phyloP scores from a whole-genome alignment of 2,113 vertebrate species.

The Zosterops japonicus region DNA sequence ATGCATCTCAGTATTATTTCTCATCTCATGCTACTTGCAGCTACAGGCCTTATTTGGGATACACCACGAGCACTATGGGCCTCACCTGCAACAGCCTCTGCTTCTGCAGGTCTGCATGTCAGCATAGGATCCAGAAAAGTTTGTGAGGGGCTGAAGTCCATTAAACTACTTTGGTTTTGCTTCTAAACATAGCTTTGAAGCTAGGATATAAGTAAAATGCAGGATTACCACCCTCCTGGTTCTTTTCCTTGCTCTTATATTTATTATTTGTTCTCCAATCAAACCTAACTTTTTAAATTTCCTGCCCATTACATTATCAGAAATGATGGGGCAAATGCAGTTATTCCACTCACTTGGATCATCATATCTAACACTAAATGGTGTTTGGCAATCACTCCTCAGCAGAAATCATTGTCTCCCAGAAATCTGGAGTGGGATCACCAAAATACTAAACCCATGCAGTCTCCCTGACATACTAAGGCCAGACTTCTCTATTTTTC shows the following conservation, averaged over 20 bases:
- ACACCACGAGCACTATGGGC: not conserved
- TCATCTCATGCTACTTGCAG: not conserved
- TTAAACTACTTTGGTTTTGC: not conserved
- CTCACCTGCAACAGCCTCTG: not conserved
- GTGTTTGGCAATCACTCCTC: not conserved
- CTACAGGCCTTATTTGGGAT: not conserved
- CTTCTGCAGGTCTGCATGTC: not conserved
- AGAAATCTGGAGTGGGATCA: not conserved
- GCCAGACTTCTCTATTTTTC: not conserved
- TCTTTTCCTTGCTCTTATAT: not conserved
- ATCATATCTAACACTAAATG: not conserved
- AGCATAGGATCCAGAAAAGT: not conserved
- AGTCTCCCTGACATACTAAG: not conserved
- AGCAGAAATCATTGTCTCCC: not conserved
- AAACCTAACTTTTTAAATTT: not conserved
- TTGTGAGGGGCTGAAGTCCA: not conserved
- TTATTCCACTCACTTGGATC: not conserved
- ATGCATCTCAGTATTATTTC: not conserved
- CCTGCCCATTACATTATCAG: not conserved
- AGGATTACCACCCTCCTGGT: not conserved
- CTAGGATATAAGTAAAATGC: not conserved
- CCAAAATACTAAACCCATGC: not conserved
- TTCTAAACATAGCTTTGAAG: not conserved
- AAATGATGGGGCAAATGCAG: not conserved
- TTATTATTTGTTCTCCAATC: not conserved